Evolutionary conservation across 2,888 invertebrate genomes (phyloP).

Genomic region (Andrena marginata): DNA sequence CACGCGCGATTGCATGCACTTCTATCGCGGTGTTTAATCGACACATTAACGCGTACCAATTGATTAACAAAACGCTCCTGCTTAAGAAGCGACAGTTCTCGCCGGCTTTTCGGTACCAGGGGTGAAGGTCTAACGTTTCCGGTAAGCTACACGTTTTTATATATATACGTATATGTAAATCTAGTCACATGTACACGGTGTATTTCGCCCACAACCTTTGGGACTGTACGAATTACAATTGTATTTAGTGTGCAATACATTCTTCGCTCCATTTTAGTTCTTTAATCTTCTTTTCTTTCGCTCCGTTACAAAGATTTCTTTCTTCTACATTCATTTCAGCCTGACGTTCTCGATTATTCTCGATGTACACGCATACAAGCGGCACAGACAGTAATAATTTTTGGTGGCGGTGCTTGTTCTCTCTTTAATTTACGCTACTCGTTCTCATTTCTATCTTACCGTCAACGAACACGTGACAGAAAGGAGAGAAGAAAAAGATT

Average conservation of each 20-base stretch:
- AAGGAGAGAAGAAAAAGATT: slow-evolving; percentile 4
- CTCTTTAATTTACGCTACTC: slow-evolving; percentile 61
- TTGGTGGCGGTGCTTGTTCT: slow-evolving; percentile 68
- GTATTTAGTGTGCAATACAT: slow-evolving; percentile 83
- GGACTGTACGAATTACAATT: slow-evolving; percentile 55
- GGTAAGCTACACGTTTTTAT: slow-evolving; percentile 80
- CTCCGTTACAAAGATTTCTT: slow-evolving; percentile 17
- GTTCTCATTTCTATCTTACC: slow-evolving; percentile 17
- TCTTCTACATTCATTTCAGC: slow-evolving; percentile 16
- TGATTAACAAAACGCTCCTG: slow-evolving; percentile 81
- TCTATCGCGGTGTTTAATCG: slow-evolving; percentile 30
- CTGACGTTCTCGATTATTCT: slow-evolving; percentile 28
- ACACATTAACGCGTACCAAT: slow-evolving; percentile 50
- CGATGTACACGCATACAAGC: slow-evolving; percentile 34
- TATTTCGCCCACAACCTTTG: slow-evolving; percentile 33
- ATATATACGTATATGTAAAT: slow-evolving; percentile 28
- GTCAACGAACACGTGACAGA: slow-evolving; percentile 5
- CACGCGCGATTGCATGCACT: slow-evolving; percentile 32
- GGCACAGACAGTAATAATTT: slow-evolving; percentile 42
- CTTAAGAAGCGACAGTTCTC: slow-evolving; percentile 69
- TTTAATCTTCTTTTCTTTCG: slow-evolving; percentile 30
- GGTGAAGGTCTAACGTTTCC: slow-evolving; percentile 82
- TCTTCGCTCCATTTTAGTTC: slow-evolving; percentile 49
- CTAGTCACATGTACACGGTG: slow-evolving; percentile 60
- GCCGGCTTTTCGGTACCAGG: slow-evolving; percentile 78